Evolutionary conservation across 1,140 invertebrate species (phyloP).

Genomic region (Coptotermes formosanus): DNA sequence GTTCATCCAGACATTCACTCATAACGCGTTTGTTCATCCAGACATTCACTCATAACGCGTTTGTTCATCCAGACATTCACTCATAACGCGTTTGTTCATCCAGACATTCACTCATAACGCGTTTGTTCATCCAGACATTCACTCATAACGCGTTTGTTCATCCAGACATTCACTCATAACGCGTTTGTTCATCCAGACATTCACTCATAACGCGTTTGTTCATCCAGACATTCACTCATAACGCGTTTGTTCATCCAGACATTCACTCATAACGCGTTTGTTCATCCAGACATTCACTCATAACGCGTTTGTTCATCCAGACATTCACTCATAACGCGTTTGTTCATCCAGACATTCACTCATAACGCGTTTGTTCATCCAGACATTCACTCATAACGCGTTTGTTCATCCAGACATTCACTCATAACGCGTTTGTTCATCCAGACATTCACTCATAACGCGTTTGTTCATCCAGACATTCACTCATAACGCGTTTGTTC

Average conservation of each 20-base stretch:
- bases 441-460: too few relatives aligned
- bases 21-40: too few relatives aligned
- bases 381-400: background rate
- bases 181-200: background rate
- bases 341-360: background rate
- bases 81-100: too few relatives aligned
- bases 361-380: background rate
- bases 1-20: too few relatives aligned
- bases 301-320: background rate
- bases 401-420: background rate
- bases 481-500: background rate
- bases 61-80: too few relatives aligned
- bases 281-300: background rate
- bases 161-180: too few relatives aligned
- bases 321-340: background rate
- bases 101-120: background rate
- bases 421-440: background rate
- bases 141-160: background rate
- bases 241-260: background rate
- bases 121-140: background rate
- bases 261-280: background rate
- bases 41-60: too few relatives aligned
- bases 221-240: too few relatives aligned
- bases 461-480: background rate
- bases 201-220: background rate